Conservation (phyloP, 2,888 invertebrate genomes). For the Mantis religiosa region DNA sequence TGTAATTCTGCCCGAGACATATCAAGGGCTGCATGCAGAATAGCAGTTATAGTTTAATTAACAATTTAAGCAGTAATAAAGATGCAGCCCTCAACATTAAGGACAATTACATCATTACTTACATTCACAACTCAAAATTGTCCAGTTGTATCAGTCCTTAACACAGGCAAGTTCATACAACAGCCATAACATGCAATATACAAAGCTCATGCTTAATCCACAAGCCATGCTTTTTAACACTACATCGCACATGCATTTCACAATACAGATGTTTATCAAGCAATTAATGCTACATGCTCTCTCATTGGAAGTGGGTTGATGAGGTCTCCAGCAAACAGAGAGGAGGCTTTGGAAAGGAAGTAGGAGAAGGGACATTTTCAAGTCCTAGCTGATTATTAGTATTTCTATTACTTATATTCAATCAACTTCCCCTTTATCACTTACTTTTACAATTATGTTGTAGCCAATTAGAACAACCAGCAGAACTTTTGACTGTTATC, state of each 20-base stretch:
- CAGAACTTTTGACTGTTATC: neutral
- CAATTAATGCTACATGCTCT: constrained; percentile 25
- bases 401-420: neutral
- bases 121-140: neutral
- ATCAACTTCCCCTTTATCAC: neutral
- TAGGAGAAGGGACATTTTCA: neutral
- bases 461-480: neutral
- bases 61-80: neutral
- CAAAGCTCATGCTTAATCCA: neutral
- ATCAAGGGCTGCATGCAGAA: neutral
- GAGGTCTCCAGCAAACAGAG: neutral
- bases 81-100: neutral
- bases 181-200: neutral
- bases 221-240: neutral
- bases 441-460: neutral
- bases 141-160: neutral
- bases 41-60: neutral
- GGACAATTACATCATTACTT: neutral
- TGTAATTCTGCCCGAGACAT: neutral
- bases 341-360: neutral
- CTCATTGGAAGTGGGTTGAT: constrained; percentile 2
- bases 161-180: neutral
- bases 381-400: neutral
- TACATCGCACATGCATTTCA: neutral
- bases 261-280: neutral